These are phyloP conservation scores for Pseudopipra pipra DNA, from an alignment of 2,113 vertebrate genomes.

Conservation along the genomic window DNA sequence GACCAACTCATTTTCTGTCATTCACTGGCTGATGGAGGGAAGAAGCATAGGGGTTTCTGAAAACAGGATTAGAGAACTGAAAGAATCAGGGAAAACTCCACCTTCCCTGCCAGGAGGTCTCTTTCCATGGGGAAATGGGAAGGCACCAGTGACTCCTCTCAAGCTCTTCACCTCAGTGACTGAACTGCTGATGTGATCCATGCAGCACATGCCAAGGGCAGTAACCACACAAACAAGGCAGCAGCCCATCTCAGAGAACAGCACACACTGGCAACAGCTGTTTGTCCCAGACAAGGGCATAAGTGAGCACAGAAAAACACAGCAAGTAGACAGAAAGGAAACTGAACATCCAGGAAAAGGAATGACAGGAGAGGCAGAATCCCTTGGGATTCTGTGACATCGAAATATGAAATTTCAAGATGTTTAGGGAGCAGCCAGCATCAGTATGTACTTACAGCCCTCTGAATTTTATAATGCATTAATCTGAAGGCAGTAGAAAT, in stretches of 20 bases:
- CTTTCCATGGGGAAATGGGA: background rate
- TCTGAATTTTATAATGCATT: background rate
- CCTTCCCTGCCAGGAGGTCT: background rate
- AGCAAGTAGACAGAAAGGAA: background rate
- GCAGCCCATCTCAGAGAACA: background rate
- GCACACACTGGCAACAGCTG: background rate
- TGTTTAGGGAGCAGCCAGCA: background rate
- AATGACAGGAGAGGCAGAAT: background rate
- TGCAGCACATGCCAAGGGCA: background rate
- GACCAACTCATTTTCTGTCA: background rate
- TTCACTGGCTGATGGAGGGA: background rate
- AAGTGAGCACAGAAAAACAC: background rate
- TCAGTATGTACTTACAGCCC: background rate
- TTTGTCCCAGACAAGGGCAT: background rate
- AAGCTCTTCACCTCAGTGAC: background rate
- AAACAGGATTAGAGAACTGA: background rate
- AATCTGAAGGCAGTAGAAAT: background rate
- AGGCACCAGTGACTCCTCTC: background rate
- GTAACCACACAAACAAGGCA: background rate
- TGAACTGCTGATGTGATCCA: background rate
- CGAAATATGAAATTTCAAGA: conserved; percentile 1
- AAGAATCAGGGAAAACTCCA: background rate
- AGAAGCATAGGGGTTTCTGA: background rate
- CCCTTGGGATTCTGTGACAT: background rate
- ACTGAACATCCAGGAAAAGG: background rate